A percentile compares a stretch with the other conserved stretches of the same genome.
Conservation (phyloP, 2,113 vertebrate genomes). For the Pteronura brasiliensis region DNA sequence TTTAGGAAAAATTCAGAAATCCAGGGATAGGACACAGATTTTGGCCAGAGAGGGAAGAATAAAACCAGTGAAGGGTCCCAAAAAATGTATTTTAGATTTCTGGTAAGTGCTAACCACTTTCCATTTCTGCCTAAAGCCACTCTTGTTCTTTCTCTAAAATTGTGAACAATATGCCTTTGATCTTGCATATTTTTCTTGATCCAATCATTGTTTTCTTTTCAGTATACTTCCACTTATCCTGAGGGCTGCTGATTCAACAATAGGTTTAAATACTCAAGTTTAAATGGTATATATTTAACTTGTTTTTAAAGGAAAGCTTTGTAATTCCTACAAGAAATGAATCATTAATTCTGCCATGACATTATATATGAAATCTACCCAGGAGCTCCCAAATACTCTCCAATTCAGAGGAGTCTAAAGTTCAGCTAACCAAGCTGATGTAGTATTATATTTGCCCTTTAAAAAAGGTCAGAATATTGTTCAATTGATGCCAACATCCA, state of each 20-base stretch:
- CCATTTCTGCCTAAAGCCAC: slow-evolving; percentile 53
- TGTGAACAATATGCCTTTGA: slow-evolving; percentile 55
- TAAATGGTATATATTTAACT: slow-evolving; percentile 68
- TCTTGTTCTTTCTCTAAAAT: slow-evolving; percentile 58
- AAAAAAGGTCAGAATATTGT: slow-evolving; percentile 80
- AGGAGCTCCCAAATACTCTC: slow-evolving; percentile 71
- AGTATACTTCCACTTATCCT: slow-evolving; percentile 50
- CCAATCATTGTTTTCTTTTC: slow-evolving; percentile 64
- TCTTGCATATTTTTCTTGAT: slow-evolving; percentile 72
- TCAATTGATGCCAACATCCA: slow-evolving; percentile 76
- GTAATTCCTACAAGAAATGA: slow-evolving; percentile 73
- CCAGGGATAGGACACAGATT: neutral
- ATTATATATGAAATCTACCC: slow-evolving; percentile 76
- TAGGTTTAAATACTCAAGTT: slow-evolving; percentile 54
- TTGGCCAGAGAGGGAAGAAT: neutral
- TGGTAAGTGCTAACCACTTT: slow-evolving; percentile 2
- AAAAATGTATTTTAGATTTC: slow-evolving; percentile 37
- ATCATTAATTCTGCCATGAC: slow-evolving; percentile 77
- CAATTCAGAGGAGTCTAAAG: slow-evolving; percentile 76
- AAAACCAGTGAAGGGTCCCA: neutral
- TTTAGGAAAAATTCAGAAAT: neutral
- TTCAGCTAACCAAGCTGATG: slow-evolving; percentile 77
- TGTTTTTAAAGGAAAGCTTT: slow-evolving; percentile 70
- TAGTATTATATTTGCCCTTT: slow-evolving; percentile 79
- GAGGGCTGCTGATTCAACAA: slow-evolving; percentile 73